phyloP scores from a whole-genome alignment of 1,140 invertebrate genomes.

The Apocrypta bakeri region DNA sequence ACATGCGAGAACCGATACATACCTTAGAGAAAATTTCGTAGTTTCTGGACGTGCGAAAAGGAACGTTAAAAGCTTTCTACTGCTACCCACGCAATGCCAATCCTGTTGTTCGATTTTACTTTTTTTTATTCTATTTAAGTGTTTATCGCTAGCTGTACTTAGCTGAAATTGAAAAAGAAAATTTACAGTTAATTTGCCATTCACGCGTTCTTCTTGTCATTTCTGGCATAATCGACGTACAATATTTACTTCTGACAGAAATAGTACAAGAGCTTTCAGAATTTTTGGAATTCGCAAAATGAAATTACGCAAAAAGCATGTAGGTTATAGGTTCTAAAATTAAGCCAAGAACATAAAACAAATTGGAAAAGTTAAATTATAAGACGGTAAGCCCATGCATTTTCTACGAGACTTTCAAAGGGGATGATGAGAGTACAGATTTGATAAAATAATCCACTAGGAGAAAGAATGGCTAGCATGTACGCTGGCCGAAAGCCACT shows the following conservation, averaged over 20 bases:
- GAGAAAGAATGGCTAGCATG: neutral
- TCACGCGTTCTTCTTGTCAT: too few species aligned
- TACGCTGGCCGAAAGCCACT: constrained; percentile 37
- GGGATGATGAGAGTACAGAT: constrained; percentile 55
- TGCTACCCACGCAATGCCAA: neutral
- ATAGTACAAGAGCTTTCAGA: too few species aligned
- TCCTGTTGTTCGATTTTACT: neutral
- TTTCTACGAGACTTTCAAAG: neutral
- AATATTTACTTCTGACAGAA: too few species aligned
- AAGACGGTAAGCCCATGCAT: neutral
- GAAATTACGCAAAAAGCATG: too few species aligned
- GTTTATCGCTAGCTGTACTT: neutral
- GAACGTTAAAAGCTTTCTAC: constrained; percentile 25
- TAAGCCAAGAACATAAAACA: neutral
- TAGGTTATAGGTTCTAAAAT: neutral
- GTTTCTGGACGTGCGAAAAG: neutral
- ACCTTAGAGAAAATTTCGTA: constrained; percentile 19
- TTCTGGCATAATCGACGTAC: too few species aligned
- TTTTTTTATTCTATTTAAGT: neutral
- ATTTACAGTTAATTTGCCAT: neutral
- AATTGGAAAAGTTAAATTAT: constrained; percentile 3
- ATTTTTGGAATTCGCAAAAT: too few species aligned
- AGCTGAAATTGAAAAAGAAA: neutral
- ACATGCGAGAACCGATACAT: neutral
- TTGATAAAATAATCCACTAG: constrained; percentile 58